Percentiles rank a stretch among this genome's conserved stretches.
Evolutionary conservation across 2,797 vertebrate species (phyloP).

Genomic region (Esox masquinongy): DNA sequence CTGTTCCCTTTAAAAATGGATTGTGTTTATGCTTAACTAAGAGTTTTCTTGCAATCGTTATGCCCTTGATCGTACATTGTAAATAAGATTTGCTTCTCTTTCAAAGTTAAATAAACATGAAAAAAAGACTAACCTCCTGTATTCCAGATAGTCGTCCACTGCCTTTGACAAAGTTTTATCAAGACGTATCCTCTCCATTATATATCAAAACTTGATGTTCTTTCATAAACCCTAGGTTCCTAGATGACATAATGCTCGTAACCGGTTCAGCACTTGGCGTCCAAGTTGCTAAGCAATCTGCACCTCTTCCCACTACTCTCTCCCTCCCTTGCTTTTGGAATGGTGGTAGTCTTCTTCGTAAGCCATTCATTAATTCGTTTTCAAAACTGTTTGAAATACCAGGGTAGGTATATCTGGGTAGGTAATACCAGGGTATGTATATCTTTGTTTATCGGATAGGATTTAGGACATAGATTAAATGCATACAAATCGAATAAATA

Average conservation of each 20-base stretch:
- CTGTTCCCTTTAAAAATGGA: no score
- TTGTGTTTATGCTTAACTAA: no score
- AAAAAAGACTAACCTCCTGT: constrained; percentile 66
- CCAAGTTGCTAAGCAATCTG: constrained; percentile 44
- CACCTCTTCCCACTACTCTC: background rate
- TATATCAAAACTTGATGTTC: background rate
- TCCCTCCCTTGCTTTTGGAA: background rate
- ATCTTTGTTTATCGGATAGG: no score
- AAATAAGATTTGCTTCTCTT: no score
- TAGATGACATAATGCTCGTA: background rate
- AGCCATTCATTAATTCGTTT: background rate
- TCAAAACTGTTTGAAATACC: background rate
- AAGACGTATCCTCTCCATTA: constrained; percentile 56
- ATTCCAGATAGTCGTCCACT: constrained; percentile 73
- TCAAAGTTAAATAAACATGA: no score
- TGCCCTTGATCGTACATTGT: no score
- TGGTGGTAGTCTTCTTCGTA: background rate
- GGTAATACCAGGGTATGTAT: no score
- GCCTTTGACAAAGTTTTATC: constrained; percentile 50
- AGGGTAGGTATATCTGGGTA: no score
- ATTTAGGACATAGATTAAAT: no score
- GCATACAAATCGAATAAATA: no score
- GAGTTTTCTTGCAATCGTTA: no score
- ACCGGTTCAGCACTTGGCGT: constrained; percentile 23
- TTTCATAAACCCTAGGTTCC: background rate